Evolutionary conservation across 1,140 invertebrate species (phyloP).

Genomic region (Lepidurus packardi): DNA sequence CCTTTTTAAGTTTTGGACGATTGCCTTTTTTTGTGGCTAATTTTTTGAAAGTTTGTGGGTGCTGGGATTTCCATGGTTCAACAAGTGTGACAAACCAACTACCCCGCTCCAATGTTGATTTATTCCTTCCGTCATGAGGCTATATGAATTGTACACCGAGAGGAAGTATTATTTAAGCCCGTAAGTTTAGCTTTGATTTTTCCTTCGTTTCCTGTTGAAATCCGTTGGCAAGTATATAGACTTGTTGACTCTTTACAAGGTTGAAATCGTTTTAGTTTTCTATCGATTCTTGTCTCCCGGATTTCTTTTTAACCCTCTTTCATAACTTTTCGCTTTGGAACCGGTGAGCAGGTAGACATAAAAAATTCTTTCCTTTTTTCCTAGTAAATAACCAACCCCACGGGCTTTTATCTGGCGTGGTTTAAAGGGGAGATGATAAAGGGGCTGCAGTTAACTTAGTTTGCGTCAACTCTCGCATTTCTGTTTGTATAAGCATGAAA

Average conservation of each 20-base stretch:
- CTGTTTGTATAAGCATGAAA: not conserved
- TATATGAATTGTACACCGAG: conserved; percentile 22
- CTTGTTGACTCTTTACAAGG: not conserved
- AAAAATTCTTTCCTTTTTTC: not conserved
- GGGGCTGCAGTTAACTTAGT: too few relatives aligned
- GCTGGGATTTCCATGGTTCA: not conserved
- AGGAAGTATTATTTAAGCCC: conserved; percentile 22
- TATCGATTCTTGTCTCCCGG: too few relatives aligned
- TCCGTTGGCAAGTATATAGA: not conserved
- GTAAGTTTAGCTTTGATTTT: not conserved
- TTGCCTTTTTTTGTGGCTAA: too few relatives aligned
- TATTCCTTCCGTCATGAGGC: conserved; percentile 21
- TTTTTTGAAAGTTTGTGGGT: too few relatives aligned
- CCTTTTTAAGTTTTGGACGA: too few relatives aligned
- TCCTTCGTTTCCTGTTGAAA: not conserved
- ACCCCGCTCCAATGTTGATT: conserved; percentile 2
- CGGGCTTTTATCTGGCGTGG: too few relatives aligned
- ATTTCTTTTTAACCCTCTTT: not conserved
- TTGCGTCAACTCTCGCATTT: not conserved
- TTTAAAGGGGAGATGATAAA: too few relatives aligned
- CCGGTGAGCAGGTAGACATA: not conserved
- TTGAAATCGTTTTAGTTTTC: not conserved
- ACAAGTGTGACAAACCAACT: not conserved
- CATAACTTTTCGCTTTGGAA: not conserved
- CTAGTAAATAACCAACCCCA: too few relatives aligned